Conservation (phyloP, 1,140 invertebrate genomes). For the Sogatella furcifera region DNA sequence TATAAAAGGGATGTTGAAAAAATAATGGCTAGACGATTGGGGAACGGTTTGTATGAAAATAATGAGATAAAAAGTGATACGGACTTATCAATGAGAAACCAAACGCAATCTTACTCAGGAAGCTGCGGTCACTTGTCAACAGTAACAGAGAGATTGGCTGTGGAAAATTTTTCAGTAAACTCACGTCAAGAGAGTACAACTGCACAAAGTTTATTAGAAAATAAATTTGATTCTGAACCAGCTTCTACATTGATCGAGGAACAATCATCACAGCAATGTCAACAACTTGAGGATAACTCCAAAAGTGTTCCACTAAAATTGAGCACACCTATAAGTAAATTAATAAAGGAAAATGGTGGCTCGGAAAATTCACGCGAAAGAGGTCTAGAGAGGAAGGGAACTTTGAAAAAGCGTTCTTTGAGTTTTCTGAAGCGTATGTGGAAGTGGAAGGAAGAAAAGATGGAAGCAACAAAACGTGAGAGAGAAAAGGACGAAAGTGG, state of each 20-base stretch:
- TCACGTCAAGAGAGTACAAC: neutral
- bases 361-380: too few species aligned
- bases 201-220: neutral
- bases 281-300: neutral
- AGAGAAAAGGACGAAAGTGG: conserved; percentile 3
- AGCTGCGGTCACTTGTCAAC: conserved; percentile 6
- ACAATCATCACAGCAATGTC: neutral
- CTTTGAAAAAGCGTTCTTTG: conserved; percentile 16
- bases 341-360: neutral
- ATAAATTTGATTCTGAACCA: neutral
- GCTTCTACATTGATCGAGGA: neutral
- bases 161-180: neutral
- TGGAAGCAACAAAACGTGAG: conserved; percentile 7
- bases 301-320: neutral
- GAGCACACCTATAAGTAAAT: neutral
- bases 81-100: conserved; percentile 5
- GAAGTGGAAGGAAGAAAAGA: conserved; percentile 18
- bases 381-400: conserved; percentile 6
- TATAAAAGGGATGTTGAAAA: conserved; percentile 3
- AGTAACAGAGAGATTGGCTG: neutral
- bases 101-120: neutral
- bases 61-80: conserved; percentile 11
- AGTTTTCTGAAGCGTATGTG: conserved; percentile 19
- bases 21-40: neutral
- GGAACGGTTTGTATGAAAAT: conserved; percentile 2